Percentiles rank a stretch among this genome's conserved stretches.
phyloP scores from a whole-genome alignment of 2,113 vertebrate genomes.

The Fregata magnificens region DNA sequence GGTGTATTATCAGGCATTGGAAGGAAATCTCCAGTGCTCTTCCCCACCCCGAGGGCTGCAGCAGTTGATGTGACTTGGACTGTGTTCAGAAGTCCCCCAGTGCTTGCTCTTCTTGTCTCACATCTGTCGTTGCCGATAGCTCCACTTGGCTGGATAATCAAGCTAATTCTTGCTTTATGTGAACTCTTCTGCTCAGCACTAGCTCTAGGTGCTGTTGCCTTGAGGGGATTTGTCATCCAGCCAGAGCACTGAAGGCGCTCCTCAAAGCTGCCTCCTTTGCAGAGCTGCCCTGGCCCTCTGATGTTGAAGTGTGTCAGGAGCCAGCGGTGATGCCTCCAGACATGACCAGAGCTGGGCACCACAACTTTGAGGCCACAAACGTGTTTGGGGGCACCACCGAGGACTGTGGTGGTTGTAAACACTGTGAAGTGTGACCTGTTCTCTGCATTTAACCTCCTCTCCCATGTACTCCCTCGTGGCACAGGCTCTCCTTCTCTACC shows the following conservation, averaged over 20 bases:
- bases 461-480: background rate
- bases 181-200: background rate
- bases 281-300: background rate
- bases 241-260: background rate
- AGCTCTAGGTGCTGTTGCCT: background rate
- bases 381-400: background rate
- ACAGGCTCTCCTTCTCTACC: background rate
- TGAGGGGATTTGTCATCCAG: background rate
- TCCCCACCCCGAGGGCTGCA: background rate
- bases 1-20: background rate
- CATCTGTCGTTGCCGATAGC: background rate
- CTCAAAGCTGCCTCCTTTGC: background rate
- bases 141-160: background rate
- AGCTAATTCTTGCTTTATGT: background rate
- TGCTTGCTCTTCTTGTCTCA: background rate
- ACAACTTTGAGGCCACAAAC: background rate
- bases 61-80: background rate
- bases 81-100: background rate
- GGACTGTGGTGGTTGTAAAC: background rate
- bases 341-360: background rate
- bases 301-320: background rate
- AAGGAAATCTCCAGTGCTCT: background rate
- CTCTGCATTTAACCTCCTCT: background rate
- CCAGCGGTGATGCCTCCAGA: rapidly evolving
- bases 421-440: background rate